Conservation (phyloP, 2,113 vertebrate species). For the Plestiodon gilberti region DNA sequence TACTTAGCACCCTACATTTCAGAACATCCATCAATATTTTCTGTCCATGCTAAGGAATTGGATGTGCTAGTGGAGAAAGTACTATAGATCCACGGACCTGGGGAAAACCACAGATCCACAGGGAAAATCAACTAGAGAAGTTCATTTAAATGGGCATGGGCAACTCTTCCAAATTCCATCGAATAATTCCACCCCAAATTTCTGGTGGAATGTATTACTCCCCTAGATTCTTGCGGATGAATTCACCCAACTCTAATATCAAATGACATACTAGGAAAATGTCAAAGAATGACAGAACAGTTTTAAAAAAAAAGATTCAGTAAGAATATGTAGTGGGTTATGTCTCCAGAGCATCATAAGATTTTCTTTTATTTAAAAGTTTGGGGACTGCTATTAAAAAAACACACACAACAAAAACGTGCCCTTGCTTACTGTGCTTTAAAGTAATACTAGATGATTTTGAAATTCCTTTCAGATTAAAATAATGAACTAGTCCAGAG, state of each 20-base stretch:
- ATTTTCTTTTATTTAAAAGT: conserved; percentile 2
- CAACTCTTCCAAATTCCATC: background rate
- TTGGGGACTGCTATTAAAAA: background rate
- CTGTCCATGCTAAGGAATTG: background rate
- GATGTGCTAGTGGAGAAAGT: background rate
- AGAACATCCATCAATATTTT: background rate
- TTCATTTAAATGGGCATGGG: background rate
- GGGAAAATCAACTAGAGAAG: background rate
- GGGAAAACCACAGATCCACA: background rate
- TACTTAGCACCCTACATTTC: background rate
- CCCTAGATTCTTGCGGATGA: background rate
- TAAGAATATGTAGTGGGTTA: background rate
- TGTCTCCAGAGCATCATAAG: background rate
- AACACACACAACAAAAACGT: conserved; percentile 20
- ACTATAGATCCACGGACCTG: background rate
- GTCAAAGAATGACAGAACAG: background rate
- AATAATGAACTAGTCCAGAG: conserved; percentile 25
- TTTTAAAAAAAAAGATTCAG: background rate
- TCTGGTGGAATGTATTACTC: background rate
- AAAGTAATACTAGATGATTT: background rate
- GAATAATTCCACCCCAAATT: background rate
- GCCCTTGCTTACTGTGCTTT: accelerated
- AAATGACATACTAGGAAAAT: background rate
- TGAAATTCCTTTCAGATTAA: conserved; percentile 13
- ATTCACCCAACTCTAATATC: background rate